Conservation (phyloP, 2,888 invertebrate genomes). For the Orthonychiurus folsomi region DNA sequence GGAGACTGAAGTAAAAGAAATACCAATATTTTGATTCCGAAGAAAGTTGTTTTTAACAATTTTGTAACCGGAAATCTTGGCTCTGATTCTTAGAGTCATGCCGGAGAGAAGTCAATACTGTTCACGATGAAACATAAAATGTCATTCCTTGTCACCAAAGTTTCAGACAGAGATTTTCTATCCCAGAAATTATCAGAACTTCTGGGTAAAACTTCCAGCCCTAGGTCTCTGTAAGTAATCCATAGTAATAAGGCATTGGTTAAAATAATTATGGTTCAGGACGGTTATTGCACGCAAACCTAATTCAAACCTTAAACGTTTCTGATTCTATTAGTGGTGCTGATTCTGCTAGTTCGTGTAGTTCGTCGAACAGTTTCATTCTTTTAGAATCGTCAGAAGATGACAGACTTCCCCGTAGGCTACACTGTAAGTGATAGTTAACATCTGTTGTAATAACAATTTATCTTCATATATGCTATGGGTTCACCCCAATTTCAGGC, state of each 20-base stretch:
- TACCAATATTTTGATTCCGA: no score
- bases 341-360: slow-evolving; percentile 34
- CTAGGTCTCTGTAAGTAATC: slow-evolving; percentile 1
- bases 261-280: no score
- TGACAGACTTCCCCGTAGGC: slow-evolving; percentile 22
- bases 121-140: slow-evolving; percentile 72
- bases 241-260: background rate
- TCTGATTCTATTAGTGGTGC: no score
- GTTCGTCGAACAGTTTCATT: slow-evolving; percentile 39
- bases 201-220: slow-evolving; percentile 55
- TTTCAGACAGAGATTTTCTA: slow-evolving; percentile 78
- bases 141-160: slow-evolving; percentile 79
- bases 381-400: slow-evolving; percentile 36
- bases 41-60: no score
- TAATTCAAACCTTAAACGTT: no score
- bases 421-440: slow-evolving; percentile 5
- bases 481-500: slow-evolving; percentile 24
- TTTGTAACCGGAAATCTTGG: no score
- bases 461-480: no score
- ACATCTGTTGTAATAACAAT: no score
- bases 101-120: slow-evolving; percentile 60
- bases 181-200: slow-evolving; percentile 83
- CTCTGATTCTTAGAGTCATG: no score
- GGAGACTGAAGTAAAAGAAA: no score
- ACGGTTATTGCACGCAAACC: no score